Evolutionary conservation across 2,113 vertebrate genomes (phyloP), one percentile per base, ranked within the genome.

Genomic region (Eidolon helvum): DNA sequence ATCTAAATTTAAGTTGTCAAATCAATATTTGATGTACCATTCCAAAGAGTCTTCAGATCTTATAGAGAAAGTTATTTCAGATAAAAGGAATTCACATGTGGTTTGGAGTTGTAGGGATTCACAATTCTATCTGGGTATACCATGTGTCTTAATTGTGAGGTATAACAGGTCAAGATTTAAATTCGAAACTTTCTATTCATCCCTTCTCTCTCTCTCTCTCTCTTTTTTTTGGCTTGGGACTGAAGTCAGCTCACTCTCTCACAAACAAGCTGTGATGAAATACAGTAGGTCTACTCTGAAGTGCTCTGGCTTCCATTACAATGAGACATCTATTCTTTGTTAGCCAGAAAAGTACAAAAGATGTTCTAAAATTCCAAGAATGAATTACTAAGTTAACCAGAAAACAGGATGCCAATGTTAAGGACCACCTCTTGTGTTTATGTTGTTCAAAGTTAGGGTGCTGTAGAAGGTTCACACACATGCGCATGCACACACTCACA

Each of bases 331-430:
- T 69, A 33, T 94, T 95, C n/a, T 98, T 69, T 98, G 43, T 95
- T 98, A 94, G 89, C 92, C 87, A 96, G 77, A 40, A 48, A 97
- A 96, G 83, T 84, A 96, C 55, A 92, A 93, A 97, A 88, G 75
- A 96, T 98, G 88, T 65, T 91, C 95, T 91, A 94, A 40, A 97
- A 88, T 72, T 65, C 95, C 74, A 65, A 96, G 80, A 97, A 35
- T 48, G 45, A 87, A 92, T 95, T 93, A 69, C 21, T 55, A 28
- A 72, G 16, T 71, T 87, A 96, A 72, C 69, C 92, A 88, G 95
- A 96, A 97, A 96, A 97, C 95, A 68, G 5, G 94, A 40, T 24
- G 63, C 88, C 91, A 15, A 18, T 33, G 65, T 97, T 85, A 91
- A 95, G 96, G 71, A 96, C 91, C 85, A 65, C 19, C 61, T 85